Base-by-base conservation (phyloP, 2,113 vertebrate species). In the Ammodramus savannarum region DNA sequence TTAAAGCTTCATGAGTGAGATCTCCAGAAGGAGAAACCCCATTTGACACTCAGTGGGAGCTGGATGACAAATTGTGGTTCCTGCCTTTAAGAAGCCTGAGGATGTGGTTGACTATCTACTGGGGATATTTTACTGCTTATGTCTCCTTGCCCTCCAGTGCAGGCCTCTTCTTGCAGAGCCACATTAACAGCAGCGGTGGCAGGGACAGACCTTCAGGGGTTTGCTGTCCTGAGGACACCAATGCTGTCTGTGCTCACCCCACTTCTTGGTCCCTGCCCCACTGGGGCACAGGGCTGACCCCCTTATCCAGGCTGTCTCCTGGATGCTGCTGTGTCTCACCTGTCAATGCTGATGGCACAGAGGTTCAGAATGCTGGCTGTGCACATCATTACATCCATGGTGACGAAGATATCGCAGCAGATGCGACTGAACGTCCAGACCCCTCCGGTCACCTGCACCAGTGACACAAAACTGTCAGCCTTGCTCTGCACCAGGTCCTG, bases 301-400 rank as follows among this genome's bases (percentile, higher is more conserved):
- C 38, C 32, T 29, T 0, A 13, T 39, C 67, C 79, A 79, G 32
- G 4, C 22, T 43, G 20, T 48, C 29, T 84, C 11, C 54, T 29
- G 49, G 51, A 9, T 58, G 62, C 75, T 82, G 34, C 5, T 72
- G 66, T 86, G 67, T 91, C 98, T 97, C 98, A 99, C 99, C 99
- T 99, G 98, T 99, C 99, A 61, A 99, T 99, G 98, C 99, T 99
- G 98, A 99, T 99, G 74, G 99, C 99, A 49, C 99, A 99, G 97
- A 99, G 98, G 97, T 99, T 99, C 96, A 99, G 98, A 97, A 99
- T 99, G 97, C 99, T 99, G 97, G 99, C 99, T 8, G 99, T 99
- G 96, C 99, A 99, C 99, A 99, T 99, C 99, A 99, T 99, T 65
- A 99, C 99, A 85, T 99, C 99, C 97, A 99, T 97, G 89, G 99